Percentiles rank a stretch among this genome's conserved stretches.
These are phyloP conservation scores for Coranthus polyacanthus DNA, from an alignment of 2,797 vertebrate species.

Conservation along the genomic window DNA sequence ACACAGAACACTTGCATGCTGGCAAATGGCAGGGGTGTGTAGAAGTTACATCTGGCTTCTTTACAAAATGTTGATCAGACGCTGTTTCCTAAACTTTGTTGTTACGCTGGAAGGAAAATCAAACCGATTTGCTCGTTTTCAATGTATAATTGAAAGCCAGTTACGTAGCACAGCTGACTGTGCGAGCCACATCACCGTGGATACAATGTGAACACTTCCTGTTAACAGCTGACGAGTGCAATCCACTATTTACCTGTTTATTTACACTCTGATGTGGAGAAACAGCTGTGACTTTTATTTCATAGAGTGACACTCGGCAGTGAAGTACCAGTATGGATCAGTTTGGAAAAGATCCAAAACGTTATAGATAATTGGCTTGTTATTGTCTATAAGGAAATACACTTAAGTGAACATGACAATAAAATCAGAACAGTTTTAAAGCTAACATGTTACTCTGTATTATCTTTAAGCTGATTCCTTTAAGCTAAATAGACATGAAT, in stretches of 20 bases:
- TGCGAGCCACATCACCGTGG: background rate
- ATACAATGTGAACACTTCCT: background rate
- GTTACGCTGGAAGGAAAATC: too few species aligned
- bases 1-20: too few species aligned
- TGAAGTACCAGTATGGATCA: background rate
- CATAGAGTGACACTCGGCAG: constrained; percentile 6
- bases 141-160: too few species aligned
- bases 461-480: background rate
- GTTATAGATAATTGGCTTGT: too few species aligned
- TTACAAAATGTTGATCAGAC: too few species aligned
- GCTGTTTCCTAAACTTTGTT: too few species aligned
- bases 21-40: too few species aligned
- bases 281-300: constrained; percentile 4
- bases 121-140: too few species aligned
- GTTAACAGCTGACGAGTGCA: background rate
- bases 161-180: background rate
- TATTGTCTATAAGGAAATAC: background rate
- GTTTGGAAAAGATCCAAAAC: constrained; percentile 8
- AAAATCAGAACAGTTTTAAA: background rate
- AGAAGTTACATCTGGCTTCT: too few species aligned
- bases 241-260: constrained; percentile 9
- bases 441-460: background rate
- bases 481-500: background rate
- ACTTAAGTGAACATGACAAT: background rate
- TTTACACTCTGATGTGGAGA: constrained; percentile 18